Evolutionary conservation across 2,888 invertebrate species (phyloP).

Genomic region (Agrypnus murinus): DNA sequence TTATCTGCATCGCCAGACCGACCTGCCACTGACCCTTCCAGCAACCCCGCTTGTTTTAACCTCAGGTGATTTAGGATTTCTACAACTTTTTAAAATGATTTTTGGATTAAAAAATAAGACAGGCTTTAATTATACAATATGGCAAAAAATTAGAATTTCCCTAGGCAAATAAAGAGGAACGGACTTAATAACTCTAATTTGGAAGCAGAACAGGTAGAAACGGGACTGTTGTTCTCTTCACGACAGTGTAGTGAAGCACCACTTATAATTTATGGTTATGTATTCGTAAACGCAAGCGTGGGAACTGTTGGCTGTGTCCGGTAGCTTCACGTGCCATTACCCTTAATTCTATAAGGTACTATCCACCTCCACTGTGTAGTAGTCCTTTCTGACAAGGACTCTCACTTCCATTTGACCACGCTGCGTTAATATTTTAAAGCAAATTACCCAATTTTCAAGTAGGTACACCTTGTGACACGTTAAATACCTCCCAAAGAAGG

Average conservation of each 20-base stretch:
- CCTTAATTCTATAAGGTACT: conserved; percentile 47
- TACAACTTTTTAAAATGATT: conserved; percentile 13
- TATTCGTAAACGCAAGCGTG: conserved; percentile 62
- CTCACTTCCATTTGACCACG: conserved; percentile 17
- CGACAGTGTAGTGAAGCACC: conserved; percentile 55
- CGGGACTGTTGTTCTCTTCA: conserved; percentile 46
- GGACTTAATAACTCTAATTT: conserved; percentile 56
- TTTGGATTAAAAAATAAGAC: conserved; percentile 12
- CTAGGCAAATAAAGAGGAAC: conserved; percentile 38
- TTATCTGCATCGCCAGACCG: conserved; percentile 62
- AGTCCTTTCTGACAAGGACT: conserved; percentile 23
- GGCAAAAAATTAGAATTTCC: conserved; percentile 45
- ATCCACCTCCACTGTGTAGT: conserved; percentile 37
- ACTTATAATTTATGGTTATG: conserved; percentile 65
- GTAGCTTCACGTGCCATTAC: conserved; percentile 60
- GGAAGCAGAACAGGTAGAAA: conserved; percentile 53
- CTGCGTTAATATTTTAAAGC: conserved; percentile 31
- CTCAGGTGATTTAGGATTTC: neutral
- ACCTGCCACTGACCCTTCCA: conserved; percentile 61
- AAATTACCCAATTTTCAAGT: conserved; percentile 37
- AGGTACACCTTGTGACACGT: conserved; percentile 27
- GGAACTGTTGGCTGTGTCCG: conserved; percentile 58
- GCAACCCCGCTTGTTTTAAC: conserved; percentile 27
- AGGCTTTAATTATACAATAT: conserved; percentile 35
- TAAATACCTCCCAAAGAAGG: conserved; percentile 20